Evolutionary conservation across 2,888 invertebrate genomes (phyloP).

Genomic region (Osedax fenrisi): DNA sequence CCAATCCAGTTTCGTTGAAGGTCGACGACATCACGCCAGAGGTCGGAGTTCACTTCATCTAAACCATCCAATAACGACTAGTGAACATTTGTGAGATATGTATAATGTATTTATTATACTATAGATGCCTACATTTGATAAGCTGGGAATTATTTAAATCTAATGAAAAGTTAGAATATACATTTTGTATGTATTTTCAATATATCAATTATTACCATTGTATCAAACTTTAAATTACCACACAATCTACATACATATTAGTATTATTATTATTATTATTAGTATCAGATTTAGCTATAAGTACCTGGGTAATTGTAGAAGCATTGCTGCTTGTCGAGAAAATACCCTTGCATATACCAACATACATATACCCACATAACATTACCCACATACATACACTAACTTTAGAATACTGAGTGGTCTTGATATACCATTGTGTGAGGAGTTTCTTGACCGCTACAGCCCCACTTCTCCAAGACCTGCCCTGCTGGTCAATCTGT

Average conservation of each 20-base stretch:
- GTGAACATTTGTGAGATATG: neutral
- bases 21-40: constrained; percentile 47
- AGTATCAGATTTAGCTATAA: too few species aligned
- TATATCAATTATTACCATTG: too few species aligned
- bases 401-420: constrained; percentile 58
- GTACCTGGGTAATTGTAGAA: too few species aligned
- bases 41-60: constrained; percentile 42
- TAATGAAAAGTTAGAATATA: too few species aligned
- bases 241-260: too few species aligned
- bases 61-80: constrained; percentile 43
- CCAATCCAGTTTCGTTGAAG: constrained; percentile 52
- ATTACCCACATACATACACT: neutral
- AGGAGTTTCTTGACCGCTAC: constrained; percentile 73
- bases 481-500: constrained; percentile 79
- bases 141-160: too few species aligned
- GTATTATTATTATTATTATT: too few species aligned
- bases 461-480: constrained; percentile 91
- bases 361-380: neutral
- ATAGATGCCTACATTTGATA: neutral
- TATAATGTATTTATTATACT: neutral
- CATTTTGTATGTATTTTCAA: too few species aligned
- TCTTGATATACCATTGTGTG: constrained; percentile 86
- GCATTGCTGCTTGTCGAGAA: too few species aligned
- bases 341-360: too few species aligned
- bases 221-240: too few species aligned